phyloP scores from a whole-genome alignment of 2,113 vertebrate species.

The Gopherus flavomarginatus region DNA sequence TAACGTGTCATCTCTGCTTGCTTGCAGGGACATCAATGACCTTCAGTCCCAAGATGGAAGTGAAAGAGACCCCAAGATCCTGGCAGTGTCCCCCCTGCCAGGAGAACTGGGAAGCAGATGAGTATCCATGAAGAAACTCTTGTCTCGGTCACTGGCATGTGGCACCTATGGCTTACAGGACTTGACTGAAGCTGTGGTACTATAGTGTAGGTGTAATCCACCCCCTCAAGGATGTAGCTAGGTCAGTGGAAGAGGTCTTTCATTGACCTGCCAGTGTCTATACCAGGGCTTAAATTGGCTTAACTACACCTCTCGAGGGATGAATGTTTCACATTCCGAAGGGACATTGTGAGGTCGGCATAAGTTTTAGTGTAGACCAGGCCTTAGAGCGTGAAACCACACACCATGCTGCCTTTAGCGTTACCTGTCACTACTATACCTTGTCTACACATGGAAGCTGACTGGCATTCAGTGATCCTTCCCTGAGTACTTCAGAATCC shows the following conservation, averaged over 20 bases:
- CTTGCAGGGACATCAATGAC: rapidly evolving
- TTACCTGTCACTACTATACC: no score
- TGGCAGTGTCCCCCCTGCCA: neutral
- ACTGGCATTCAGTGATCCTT: no score
- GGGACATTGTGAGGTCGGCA: no score
- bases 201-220: neutral
- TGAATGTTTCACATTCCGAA: neutral
- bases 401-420: no score
- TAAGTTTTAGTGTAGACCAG: no score
- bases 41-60: rapidly evolving
- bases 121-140: neutral
- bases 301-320: neutral
- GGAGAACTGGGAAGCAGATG: slow-evolving; percentile 66
- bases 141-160: neutral
- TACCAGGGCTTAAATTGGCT: neutral
- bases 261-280: neutral
- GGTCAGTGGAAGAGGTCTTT: neutral
- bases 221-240: no score
- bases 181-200: neutral
- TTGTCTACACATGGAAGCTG: no score
- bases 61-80: rapidly evolving
- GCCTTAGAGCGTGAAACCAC: no score
- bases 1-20: neutral
- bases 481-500: no score
- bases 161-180: no score